These are phyloP conservation scores for Pseudorectes ferrugineus DNA, from an alignment of 2,113 vertebrate genomes.

Conservation along the genomic window DNA sequence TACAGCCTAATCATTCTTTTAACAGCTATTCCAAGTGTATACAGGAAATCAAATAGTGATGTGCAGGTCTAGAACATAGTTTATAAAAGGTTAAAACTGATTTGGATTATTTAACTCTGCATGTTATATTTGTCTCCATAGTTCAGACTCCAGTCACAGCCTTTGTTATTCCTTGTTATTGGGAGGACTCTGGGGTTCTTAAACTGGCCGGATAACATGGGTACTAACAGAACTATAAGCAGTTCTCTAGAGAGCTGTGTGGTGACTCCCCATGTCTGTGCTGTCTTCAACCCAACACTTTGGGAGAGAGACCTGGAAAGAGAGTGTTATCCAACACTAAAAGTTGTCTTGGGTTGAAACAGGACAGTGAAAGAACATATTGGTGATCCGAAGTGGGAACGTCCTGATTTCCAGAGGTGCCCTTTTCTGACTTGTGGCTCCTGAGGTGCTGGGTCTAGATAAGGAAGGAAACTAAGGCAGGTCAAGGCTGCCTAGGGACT, in stretches of 20 bases:
- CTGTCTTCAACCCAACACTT: not conserved
- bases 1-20: not conserved
- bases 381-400: rapidly evolving
- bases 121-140: not conserved
- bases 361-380: not conserved
- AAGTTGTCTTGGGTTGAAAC: not conserved
- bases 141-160: not conserved
- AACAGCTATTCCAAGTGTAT: not conserved
- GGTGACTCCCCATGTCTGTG: not conserved
- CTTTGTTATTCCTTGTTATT: not conserved
- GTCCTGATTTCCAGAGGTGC: not conserved
- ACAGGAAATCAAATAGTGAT: not conserved
- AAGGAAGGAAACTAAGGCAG: not conserved
- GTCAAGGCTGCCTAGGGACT: not conserved
- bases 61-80: not conserved
- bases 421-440: not conserved
- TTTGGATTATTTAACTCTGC: not conserved
- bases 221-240: not conserved
- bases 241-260: not conserved
- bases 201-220: not conserved
- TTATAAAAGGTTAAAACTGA: not conserved
- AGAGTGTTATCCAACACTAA: not conserved
- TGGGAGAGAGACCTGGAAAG: not conserved
- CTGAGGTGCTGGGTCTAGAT: not conserved
- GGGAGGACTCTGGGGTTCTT: not conserved